Evolutionary conservation across 2,888 invertebrate genomes (phyloP).

Genomic region (Pyrgus malvae): DNA sequence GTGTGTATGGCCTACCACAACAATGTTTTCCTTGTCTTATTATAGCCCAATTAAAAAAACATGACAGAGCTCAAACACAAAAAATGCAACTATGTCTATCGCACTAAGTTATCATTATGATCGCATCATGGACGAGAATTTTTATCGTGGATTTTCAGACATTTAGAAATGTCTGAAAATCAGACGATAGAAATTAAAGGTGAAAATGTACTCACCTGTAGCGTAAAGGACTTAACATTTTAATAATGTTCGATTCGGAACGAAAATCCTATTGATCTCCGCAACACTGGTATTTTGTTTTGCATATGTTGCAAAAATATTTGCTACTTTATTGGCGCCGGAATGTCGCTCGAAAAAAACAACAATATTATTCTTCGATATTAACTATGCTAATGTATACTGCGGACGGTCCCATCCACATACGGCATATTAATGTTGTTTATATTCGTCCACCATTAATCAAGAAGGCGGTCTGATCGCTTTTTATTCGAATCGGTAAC

Average conservation of each 20-base stretch:
- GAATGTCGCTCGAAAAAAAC: conserved; percentile 36
- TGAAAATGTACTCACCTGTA: too few relatives aligned
- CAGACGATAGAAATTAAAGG: too few relatives aligned
- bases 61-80: not conserved
- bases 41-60: not conserved
- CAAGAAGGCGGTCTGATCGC: conserved; percentile 40
- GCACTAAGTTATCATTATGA: too few relatives aligned
- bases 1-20: not conserved
- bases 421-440: conserved; percentile 42
- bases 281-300: not conserved
- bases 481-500: conserved; percentile 46
- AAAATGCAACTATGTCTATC: too few relatives aligned
- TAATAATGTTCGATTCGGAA: too few relatives aligned
- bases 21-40: not conserved
- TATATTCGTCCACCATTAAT: conserved; percentile 48
- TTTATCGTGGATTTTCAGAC: too few relatives aligned
- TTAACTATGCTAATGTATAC: conserved; percentile 46
- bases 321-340: conserved; percentile 35
- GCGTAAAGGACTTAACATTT: too few relatives aligned
- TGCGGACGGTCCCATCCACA: conserved; percentile 37
- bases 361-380: conserved; percentile 37
- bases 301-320: conserved; percentile 21
- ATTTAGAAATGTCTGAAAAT: too few relatives aligned
- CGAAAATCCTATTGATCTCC: too few relatives aligned
- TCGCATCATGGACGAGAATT: too few relatives aligned